Evolutionary conservation across 2,797 vertebrate species (phyloP), one percentile per base, ranked within the genome.

Genomic region (Lophotriccus pileatus): DNA sequence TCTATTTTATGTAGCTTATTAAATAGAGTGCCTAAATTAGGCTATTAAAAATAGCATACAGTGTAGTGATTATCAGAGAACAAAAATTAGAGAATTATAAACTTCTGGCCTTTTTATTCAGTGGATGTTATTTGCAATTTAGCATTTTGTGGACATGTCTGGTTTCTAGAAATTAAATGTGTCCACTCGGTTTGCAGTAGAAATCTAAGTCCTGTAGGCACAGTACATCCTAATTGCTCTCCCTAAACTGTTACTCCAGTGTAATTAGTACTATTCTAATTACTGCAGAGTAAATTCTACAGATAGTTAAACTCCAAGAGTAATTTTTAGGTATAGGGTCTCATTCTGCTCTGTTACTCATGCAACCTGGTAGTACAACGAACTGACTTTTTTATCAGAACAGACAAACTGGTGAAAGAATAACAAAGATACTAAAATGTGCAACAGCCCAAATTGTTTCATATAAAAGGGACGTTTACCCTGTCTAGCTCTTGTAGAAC

Each of bases 21-120:
- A 98, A 98, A 97, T 98, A 98, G 98, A 98, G 97, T 98, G 98
- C 98, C 98, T 98, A 98, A 98, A 98, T 98, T 98, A 98, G 98
- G 98, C 98, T 97, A 79, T 97, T 97, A 96, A 97, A 98, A 97
- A 97, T 97, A 95, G 96, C 95, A 89, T 94, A 96, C 97, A 97
- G 97, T 98, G 95, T 98, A 98, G 97, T 96, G 95, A 96, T 97
- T 97, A 97, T 97, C 96, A 97, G 97, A 98, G 97, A 98, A 98
- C 97, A 98, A 97, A 95, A 97, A 97, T 96, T 97, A 97, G 97
- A 97, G 97, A 98, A 97, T 97, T 98, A 97, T 97, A 95, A 97
- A 97, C 91, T 97, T 98, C 97, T 97, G 98, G 97, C 97, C 96
- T 98, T 98, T 97, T 97, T 97, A 97, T 98, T 97, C 97, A 97